Base-by-base conservation (phyloP, 2,113 vertebrate species). In the Triplophysa rosa region DNA sequence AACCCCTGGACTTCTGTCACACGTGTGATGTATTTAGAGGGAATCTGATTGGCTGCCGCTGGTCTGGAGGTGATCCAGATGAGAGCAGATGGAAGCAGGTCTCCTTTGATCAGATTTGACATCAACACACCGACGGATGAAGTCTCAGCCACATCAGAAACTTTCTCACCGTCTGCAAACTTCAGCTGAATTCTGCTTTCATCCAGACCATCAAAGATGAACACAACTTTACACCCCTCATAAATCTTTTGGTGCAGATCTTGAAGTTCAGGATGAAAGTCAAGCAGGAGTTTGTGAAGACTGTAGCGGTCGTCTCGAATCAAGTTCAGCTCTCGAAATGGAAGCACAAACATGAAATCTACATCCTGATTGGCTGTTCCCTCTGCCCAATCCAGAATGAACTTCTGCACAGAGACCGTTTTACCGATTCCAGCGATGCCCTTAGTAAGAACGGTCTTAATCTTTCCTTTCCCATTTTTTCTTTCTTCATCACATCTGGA, bases 241-340 rank as follows among this genome's bases (percentile, higher is more conserved):
- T 70, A 77, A 0, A 69, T 2, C 5, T 16, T 14, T 1, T 73
- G 4, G 45, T 77, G n/a, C 29, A 70, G 45, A 29, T 40, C 65
- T 42, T 69, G 59, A 3, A 81, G 65, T 52, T 81, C 66, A 40
- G 73, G 80, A 64, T 69, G 26, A 62, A 81, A 81, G 56, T 37
- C 42, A 5, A 72, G 75, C 37, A 81, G 49, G 29, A 81, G 65
- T 54, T 76, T 67, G 56, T 69, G 65, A 69, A 81, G 56, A 21
- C 65, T 42, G 72, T 52, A 81, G 11, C 17, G 24, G 19, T 68
- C 45, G 16, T 68, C 42, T 76, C 68, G 68, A 42, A 81, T 81
- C 54, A 78, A 58, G 54, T 78, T 78, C 21, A 78, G 67, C 77
- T 78, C 77, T 4, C 77, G 66, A 24, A 81, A 81, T 8, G 80